A percentile compares a stretch with the other conserved stretches of the same genome.
Evolutionary conservation across 2,888 invertebrate genomes (phyloP).

Genomic region (Lingula anatina): DNA sequence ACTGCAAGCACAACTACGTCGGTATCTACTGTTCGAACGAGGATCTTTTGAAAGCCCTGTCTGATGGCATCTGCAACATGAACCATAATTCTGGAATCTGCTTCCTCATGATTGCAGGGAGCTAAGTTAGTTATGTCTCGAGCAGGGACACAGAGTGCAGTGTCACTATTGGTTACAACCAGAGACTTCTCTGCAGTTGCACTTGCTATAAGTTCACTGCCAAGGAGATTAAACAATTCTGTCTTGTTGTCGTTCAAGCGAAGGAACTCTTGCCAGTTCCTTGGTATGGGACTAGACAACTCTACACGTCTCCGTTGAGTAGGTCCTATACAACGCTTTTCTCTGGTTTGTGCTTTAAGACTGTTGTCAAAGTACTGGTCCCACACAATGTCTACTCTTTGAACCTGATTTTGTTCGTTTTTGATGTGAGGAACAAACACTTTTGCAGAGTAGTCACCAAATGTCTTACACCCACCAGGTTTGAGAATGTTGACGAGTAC

Average conservation of each 20-base stretch:
- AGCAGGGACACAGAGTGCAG: constrained; percentile 2
- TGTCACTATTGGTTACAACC: background rate
- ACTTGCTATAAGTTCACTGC: background rate
- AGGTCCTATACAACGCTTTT: no score
- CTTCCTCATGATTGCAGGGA: constrained; percentile 14
- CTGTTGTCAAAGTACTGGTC: constrained; percentile 2
- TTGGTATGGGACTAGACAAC: no score
- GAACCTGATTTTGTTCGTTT: background rate
- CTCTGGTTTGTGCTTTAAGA: constrained; percentile 1
- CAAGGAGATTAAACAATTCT: constrained; percentile 8
- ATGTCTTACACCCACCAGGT: background rate
- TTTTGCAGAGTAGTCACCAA: background rate
- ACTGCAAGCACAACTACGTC: constrained; percentile 15
- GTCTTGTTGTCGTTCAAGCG: constrained; percentile 10
- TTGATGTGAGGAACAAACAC: background rate
- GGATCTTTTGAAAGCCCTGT: constrained; percentile 4
- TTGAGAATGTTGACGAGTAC: constrained; percentile 1
- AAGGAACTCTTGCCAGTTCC: constrained; percentile 12
- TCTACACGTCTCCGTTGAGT: no score
- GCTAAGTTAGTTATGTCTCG: constrained; percentile 3
- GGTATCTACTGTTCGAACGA: constrained; percentile 11
- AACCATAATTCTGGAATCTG: no score
- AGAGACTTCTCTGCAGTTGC: background rate
- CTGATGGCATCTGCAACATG: constrained; percentile 6
- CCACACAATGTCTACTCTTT: background rate